phyloP scores from a whole-genome alignment of 2,797 vertebrate species.

The Brotula barbata region DNA sequence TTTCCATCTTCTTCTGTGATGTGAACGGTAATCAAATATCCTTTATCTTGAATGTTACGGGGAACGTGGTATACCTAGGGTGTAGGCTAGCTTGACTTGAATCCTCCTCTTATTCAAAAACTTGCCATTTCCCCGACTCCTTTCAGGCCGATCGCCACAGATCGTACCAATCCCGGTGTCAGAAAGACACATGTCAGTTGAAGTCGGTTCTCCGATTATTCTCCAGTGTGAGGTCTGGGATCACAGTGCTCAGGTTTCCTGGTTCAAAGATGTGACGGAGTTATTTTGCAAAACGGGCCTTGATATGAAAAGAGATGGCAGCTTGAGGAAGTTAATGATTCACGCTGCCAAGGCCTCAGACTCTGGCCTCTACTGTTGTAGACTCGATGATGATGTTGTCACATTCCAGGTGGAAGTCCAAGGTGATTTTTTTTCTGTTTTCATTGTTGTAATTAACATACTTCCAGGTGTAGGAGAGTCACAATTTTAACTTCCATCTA shows the following conservation, averaged over 20 bases:
- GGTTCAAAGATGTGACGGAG: slow-evolving; percentile 78
- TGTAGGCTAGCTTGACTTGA: not conserved
- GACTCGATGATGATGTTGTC: slow-evolving; percentile 69
- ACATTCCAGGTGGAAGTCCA: slow-evolving; percentile 77
- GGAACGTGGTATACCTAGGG: slow-evolving; percentile 16
- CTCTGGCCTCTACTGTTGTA: slow-evolving; percentile 80
- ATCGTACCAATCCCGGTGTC: slow-evolving; percentile 72
- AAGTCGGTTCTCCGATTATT: slow-evolving; percentile 72
- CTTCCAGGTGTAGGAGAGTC: slow-evolving; percentile 15
- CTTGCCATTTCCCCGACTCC: slow-evolving; percentile 50
- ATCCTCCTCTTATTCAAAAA: slow-evolving; percentile 46
- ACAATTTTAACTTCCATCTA: not conserved
- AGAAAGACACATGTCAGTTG: slow-evolving; percentile 71
- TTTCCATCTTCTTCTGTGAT: slow-evolving; percentile 23
- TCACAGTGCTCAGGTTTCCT: slow-evolving; percentile 70
- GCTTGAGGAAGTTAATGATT: slow-evolving; percentile 73
- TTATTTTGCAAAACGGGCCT: slow-evolving; percentile 75
- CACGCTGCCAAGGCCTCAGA: slow-evolving; percentile 76
- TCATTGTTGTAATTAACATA: slow-evolving; percentile 17
- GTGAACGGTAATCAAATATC: slow-evolving; percentile 14
- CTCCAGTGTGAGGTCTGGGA: slow-evolving; percentile 81
- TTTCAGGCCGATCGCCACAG: slow-evolving; percentile 72
- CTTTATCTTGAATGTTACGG: slow-evolving; percentile 25
- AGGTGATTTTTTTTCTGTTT: slow-evolving; percentile 72
- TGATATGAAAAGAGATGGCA: slow-evolving; percentile 76